Evolutionary conservation across 1,140 invertebrate genomes (phyloP).

Genomic region (Heliconius congener): DNA sequence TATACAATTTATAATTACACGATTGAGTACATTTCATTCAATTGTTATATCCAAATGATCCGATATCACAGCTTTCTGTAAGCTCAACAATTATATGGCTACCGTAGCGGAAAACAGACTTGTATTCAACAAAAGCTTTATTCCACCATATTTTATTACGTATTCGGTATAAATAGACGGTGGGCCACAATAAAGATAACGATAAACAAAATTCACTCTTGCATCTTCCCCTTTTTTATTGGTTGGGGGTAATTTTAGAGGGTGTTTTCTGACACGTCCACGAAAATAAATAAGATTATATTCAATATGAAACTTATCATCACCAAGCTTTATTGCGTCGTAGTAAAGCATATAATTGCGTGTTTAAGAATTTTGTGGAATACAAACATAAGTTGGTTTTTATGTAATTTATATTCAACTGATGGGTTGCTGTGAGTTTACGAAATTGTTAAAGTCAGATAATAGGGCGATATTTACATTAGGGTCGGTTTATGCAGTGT

Average conservation of each 20-base stretch:
- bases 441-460: conserved; percentile 80
- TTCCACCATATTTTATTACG: conserved; percentile 33
- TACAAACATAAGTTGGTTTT: conserved; percentile 40
- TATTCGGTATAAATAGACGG: conserved; percentile 71
- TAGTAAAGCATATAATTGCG: conserved; percentile 10
- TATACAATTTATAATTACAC: conserved; percentile 9
- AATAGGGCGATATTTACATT: conserved; percentile 75
- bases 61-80: conserved; percentile 12
- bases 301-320: conserved; percentile 31
- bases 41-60: conserved; percentile 17
- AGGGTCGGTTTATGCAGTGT: conserved; percentile 65
- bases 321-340: conserved; percentile 24
- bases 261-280: conserved; percentile 66
- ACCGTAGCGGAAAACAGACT: conserved; percentile 17
- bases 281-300: conserved; percentile 40
- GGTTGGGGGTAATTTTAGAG: conserved; percentile 75
- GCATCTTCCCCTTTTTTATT: conserved; percentile 77
- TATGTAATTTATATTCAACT: conserved; percentile 73
- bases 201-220: conserved; percentile 78
- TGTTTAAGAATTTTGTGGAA: conserved; percentile 15
- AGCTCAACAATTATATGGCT: conserved; percentile 15
- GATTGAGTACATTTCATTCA: not conserved
- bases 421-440: conserved; percentile 75
- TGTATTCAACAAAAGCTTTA: conserved; percentile 15
- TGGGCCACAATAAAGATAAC: conserved; percentile 75